phyloP scores from a whole-genome alignment of 2,888 invertebrate species.

The Cremastobaeus sp. region DNA sequence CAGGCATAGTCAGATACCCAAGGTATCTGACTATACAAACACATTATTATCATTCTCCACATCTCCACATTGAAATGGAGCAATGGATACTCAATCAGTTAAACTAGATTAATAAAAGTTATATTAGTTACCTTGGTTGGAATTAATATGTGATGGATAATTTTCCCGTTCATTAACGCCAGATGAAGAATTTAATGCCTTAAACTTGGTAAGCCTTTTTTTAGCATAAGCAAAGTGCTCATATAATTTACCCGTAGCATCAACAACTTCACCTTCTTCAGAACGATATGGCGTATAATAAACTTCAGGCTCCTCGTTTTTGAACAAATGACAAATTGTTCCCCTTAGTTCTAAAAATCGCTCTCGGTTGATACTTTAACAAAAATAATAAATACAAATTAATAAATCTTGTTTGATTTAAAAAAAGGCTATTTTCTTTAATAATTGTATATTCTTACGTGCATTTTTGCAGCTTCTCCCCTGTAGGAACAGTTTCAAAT shows the following conservation, averaged over 20 bases:
- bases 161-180: background rate
- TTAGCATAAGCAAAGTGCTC: slow-evolving; percentile 3
- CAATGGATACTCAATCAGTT: no score
- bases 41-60: no score
- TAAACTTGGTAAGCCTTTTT: slow-evolving; percentile 1
- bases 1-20: no score
- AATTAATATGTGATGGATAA: background rate
- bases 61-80: no score
- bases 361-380: slow-evolving; percentile 2
- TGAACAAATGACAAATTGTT: background rate
- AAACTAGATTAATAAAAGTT: background rate
- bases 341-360: background rate
- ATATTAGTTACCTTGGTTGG: background rate
- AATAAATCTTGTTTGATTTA: no score
- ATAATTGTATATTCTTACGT: slow-evolving; percentile 1
- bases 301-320: slow-evolving; percentile 10
- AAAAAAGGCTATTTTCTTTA: slow-evolving; percentile 1
- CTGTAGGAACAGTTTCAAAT: background rate
- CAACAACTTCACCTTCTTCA: slow-evolving; percentile 14
- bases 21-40: no score
- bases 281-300: slow-evolving; percentile 7
- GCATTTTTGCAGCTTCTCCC: background rate
- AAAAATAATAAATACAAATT: no score
- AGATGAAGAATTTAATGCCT: background rate
- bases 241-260: background rate